Conservation (phyloP, 2,888 invertebrate species). For the Drosophila tripunctata region DNA sequence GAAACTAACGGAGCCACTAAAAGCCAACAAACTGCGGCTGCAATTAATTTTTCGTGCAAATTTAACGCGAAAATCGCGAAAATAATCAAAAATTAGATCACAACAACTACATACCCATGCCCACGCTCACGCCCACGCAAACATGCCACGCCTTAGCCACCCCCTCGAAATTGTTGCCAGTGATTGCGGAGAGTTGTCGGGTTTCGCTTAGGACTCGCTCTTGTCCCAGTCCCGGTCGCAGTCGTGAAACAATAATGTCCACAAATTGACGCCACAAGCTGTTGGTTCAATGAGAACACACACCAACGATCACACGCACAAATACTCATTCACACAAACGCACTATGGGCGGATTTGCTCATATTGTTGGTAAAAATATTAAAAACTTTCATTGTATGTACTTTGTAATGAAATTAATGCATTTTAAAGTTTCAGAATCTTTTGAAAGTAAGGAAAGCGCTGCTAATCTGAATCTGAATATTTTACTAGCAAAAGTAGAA, state of each 20-base stretch:
- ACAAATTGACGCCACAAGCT: conserved; percentile 79
- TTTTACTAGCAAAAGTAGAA: too few relatives aligned
- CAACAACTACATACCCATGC: conserved; percentile 31
- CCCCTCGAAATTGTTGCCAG: conserved; percentile 29
- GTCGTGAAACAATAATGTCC: conserved; percentile 78
- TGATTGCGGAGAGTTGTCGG: conserved; percentile 68
- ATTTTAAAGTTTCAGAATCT: too few relatives aligned
- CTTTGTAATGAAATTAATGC: too few relatives aligned
- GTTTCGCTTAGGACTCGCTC: conserved; percentile 59
- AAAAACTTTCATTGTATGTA: too few relatives aligned
- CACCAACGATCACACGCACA: conserved; percentile 11
- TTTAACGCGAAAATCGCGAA: conserved; percentile 66
- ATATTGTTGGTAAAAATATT: too few relatives aligned
- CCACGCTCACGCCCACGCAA: not conserved
- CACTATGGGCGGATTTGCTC: not conserved
- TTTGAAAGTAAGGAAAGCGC: too few relatives aligned
- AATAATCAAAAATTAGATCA: conserved; percentile 75
- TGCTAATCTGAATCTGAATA: too few relatives aligned
- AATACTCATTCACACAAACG: not conserved
- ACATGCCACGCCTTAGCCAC: not conserved
- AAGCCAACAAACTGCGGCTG: conserved; percentile 53
- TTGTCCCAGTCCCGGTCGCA: conserved; percentile 51
- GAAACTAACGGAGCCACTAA: conserved; percentile 26
- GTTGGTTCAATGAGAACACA: conserved; percentile 67
- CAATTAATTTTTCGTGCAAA: conserved; percentile 70